These are phyloP conservation scores for Aulostomus chinensis DNA, from an alignment of 2,797 vertebrate species.

Conservation along the genomic window DNA sequence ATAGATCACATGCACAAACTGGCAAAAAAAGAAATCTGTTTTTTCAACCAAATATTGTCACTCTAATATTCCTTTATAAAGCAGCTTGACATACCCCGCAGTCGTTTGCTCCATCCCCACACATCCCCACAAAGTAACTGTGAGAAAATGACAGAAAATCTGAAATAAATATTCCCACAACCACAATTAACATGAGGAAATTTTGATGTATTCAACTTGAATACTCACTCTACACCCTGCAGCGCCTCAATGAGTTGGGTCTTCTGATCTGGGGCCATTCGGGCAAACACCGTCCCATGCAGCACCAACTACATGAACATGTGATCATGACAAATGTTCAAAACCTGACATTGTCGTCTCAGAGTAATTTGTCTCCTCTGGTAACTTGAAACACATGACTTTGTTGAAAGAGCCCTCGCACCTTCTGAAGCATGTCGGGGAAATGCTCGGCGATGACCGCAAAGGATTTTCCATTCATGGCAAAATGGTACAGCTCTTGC, in stretches of 20 bases:
- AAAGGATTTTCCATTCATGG: constrained; percentile 97
- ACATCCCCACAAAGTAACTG: constrained; percentile 99
- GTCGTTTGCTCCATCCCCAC: constrained; percentile 97
- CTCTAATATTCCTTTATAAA: neutral
- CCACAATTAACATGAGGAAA: no score
- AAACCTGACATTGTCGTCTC: no score
- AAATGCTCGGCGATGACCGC: constrained; percentile 94
- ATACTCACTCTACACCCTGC: constrained; percentile 95
- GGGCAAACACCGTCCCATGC: constrained; percentile 94
- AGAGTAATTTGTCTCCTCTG: no score
- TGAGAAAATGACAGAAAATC: constrained; percentile 21
- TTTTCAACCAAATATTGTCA: neutral
- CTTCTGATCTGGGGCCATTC: constrained; percentile 98
- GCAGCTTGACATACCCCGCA: constrained; percentile 89
- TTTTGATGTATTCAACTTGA: neutral
- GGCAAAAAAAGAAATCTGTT: neutral
- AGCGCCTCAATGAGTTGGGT: constrained; percentile 94
- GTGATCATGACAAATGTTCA: neutral
- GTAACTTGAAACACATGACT: no score
- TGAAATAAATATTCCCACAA: no score
- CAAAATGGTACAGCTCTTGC: constrained; percentile 90
- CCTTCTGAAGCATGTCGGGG: constrained; percentile 96
- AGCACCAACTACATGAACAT: constrained; percentile 85
- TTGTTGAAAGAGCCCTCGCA: constrained; percentile 40
- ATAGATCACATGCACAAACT: neutral